Percentiles rank a stretch among this genome's conserved stretches.
These are phyloP conservation scores for Proterorhinus semilunaris DNA, from an alignment of 2,113 vertebrate species.

Conservation along the genomic window DNA sequence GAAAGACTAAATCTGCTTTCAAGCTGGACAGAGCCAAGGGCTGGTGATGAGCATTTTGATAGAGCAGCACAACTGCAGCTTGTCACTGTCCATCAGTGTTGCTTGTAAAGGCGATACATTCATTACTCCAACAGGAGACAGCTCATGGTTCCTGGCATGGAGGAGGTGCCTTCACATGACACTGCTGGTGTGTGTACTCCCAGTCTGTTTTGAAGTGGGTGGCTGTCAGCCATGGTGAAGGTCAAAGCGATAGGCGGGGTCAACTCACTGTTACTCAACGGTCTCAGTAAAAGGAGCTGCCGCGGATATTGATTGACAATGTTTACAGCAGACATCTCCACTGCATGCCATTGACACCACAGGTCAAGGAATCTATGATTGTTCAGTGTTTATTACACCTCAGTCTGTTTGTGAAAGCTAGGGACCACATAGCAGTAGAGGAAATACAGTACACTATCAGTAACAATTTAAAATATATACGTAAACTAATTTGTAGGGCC, in stretches of 20 bases:
- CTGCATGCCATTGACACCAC: constrained; percentile 43
- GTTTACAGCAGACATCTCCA: constrained; percentile 42
- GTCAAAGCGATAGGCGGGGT: constrained; percentile 56
- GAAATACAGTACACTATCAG: not conserved
- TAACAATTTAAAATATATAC: not conserved
- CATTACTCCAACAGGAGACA: constrained; percentile 58
- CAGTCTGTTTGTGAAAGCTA: constrained; percentile 3
- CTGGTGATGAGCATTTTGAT: constrained; percentile 10
- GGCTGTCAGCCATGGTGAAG: constrained; percentile 49
- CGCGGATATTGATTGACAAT: constrained; percentile 59
- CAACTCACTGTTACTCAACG: constrained; percentile 48
- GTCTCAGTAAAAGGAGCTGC: constrained; percentile 35
- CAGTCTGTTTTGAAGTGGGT: constrained; percentile 20
- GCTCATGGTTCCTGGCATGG: constrained; percentile 46
- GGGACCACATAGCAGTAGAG: constrained; percentile 3
- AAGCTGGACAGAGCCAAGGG: constrained; percentile 15
- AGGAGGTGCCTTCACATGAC: constrained; percentile 30
- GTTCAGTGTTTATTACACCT: constrained; percentile 35
- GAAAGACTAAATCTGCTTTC: not conserved
- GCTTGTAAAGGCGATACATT: constrained; percentile 62
- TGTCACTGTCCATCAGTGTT: constrained; percentile 58
- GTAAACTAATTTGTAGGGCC: too few species aligned
- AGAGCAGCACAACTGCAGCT: constrained; percentile 19
- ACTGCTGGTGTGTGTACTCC: constrained; percentile 15
- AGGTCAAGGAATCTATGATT: constrained; percentile 40